Percentiles rank a stretch among this genome's conserved stretches.
Conservation (phyloP, 2,888 invertebrate genomes). For the Apodemia duryi region DNA sequence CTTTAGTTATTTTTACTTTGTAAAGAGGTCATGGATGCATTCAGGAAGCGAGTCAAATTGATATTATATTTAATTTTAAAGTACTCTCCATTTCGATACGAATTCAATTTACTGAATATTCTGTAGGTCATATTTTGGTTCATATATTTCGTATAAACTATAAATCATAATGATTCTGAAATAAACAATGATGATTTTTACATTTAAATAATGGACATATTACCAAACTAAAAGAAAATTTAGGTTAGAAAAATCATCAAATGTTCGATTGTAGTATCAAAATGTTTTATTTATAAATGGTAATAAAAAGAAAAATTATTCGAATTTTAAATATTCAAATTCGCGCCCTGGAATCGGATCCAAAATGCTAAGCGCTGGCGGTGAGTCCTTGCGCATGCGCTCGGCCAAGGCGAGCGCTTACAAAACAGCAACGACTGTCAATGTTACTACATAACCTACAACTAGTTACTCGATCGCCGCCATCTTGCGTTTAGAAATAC, state of each 20-base stretch:
- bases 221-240: background rate
- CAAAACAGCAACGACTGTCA: slow-evolving; percentile 51
- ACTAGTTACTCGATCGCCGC: slow-evolving; percentile 44
- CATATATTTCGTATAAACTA: too few species aligned
- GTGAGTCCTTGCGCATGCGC: slow-evolving; percentile 57
- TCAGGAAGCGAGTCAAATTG: slow-evolving; percentile 41
- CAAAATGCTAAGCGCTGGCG: slow-evolving; percentile 22
- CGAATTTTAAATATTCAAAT: slow-evolving; percentile 40
- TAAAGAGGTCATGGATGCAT: slow-evolving; percentile 43
- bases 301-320: slow-evolving; percentile 18
- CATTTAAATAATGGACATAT: background rate
- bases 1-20: slow-evolving; percentile 35
- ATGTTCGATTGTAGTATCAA: background rate
- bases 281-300: background rate
- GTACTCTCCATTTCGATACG: background rate
- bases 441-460: slow-evolving; percentile 56
- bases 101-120: background rate
- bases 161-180: too few species aligned
- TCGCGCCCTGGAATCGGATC: slow-evolving; percentile 47
- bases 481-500: slow-evolving; percentile 50
- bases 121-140: too few species aligned
- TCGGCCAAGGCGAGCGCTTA: slow-evolving; percentile 60
- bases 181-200: too few species aligned
- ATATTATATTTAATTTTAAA: slow-evolving; percentile 1
- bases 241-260: background rate